phyloP scores from a whole-genome alignment of 2,888 invertebrate species.

The Aphodius granarius region DNA sequence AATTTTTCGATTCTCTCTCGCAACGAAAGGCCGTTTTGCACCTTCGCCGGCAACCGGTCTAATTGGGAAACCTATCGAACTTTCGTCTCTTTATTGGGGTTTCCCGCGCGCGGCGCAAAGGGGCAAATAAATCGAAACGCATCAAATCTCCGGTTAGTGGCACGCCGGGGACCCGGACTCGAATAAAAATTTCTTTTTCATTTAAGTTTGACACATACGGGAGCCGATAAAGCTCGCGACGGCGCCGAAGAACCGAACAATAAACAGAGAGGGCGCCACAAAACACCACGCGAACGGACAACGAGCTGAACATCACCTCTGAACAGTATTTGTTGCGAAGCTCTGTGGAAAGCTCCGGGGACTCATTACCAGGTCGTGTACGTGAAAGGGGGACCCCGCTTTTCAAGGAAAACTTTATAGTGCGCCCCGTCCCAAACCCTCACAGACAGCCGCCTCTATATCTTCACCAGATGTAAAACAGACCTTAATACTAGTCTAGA shows the following conservation, averaged over 20 bases:
- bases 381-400: conserved; percentile 26
- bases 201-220: conserved; percentile 4
- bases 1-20: background rate
- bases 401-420: conserved; percentile 3
- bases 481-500: background rate
- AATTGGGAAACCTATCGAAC: background rate
- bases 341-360: conserved; percentile 31
- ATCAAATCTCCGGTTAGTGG: conserved; percentile 9
- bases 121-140: conserved; percentile 9
- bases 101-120: background rate
- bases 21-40: background rate
- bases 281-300: too few relatives aligned
- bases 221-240: conserved; percentile 6
- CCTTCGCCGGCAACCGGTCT: background rate
- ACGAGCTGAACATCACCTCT: conserved; percentile 14
- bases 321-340: conserved; percentile 36
- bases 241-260: background rate
- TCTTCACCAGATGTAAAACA: background rate
- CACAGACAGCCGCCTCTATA: background rate
- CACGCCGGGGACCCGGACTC: background rate
- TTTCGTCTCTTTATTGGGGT: background rate
- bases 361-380: conserved; percentile 35
- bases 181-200: conserved; percentile 15
- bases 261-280: conserved; percentile 3
- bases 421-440: background rate